These are phyloP conservation scores for Peromyscus melanophrys DNA, from an alignment of 2,797 vertebrate genomes.

Conservation along the genomic window DNA sequence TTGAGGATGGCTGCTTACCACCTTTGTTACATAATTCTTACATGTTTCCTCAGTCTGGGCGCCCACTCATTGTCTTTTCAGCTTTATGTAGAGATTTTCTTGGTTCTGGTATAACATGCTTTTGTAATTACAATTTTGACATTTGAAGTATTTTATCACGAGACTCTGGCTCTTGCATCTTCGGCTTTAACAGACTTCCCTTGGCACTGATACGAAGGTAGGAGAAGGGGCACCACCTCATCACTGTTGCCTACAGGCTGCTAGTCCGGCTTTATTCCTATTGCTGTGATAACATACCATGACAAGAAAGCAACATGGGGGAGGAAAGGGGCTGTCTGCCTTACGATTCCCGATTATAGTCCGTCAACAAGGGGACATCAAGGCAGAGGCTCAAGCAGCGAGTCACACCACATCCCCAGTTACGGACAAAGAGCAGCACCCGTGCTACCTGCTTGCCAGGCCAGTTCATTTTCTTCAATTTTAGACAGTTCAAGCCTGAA, in stretches of 20 bases:
- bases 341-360: not conserved
- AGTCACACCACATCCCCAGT: not conserved
- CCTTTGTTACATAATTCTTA: not conserved
- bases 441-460: not conserved
- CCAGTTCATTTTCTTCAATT: not conserved
- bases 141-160: not conserved
- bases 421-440: not conserved
- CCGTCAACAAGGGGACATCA: not conserved
- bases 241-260: not conserved
- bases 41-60: not conserved
- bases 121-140: not conserved
- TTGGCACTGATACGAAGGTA: not conserved
- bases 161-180: not conserved
- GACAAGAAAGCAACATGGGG: not conserved
- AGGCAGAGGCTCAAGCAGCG: not conserved
- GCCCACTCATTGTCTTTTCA: not conserved
- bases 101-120: not conserved
- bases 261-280: not conserved
- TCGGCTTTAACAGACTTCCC: not conserved
- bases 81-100: slow-evolving; percentile 16
- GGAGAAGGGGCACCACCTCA: not conserved
- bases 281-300: not conserved
- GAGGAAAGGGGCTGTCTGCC: not conserved
- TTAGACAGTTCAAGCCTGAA: not conserved
- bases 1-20: not conserved